Evolutionary conservation across 1,140 invertebrate species (phyloP).

Genomic region (Rhopalosiphum padi): DNA sequence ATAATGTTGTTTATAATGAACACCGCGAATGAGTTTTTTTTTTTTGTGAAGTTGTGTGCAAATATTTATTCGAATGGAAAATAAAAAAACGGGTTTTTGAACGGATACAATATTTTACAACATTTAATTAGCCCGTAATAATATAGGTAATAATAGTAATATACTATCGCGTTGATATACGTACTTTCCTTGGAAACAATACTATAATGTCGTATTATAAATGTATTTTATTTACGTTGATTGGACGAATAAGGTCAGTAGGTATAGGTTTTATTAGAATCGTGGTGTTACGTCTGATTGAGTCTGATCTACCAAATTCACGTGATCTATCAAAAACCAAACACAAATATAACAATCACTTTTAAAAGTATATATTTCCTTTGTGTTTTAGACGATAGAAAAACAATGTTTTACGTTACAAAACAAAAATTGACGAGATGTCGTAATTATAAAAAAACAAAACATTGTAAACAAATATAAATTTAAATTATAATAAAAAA

Average conservation of each 20-base stretch:
- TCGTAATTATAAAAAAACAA: neutral
- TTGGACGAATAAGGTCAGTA: neutral
- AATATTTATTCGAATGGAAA: neutral
- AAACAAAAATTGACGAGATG: neutral
- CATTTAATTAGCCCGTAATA: neutral
- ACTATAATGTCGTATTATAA: neutral
- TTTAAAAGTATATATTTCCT: neutral
- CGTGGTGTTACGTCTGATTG: neutral
- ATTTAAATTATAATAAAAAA: conserved; percentile 7
- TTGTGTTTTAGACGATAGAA: neutral
- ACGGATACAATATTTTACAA: neutral
- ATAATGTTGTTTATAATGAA: neutral
- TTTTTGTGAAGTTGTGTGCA: neutral
- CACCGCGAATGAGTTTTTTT: neutral
- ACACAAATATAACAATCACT: neutral
- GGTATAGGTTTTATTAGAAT: neutral
- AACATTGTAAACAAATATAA: neutral
- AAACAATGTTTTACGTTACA: neutral
- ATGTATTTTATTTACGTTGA: neutral
- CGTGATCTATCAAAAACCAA: neutral
- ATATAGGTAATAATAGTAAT: neutral
- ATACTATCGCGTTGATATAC: too few relatives aligned
- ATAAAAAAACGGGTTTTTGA: neutral
- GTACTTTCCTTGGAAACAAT: neutral
- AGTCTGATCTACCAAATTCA: neutral